phyloP scores from a whole-genome alignment of 2,888 invertebrate genomes.

The Nomada goodeniana region DNA sequence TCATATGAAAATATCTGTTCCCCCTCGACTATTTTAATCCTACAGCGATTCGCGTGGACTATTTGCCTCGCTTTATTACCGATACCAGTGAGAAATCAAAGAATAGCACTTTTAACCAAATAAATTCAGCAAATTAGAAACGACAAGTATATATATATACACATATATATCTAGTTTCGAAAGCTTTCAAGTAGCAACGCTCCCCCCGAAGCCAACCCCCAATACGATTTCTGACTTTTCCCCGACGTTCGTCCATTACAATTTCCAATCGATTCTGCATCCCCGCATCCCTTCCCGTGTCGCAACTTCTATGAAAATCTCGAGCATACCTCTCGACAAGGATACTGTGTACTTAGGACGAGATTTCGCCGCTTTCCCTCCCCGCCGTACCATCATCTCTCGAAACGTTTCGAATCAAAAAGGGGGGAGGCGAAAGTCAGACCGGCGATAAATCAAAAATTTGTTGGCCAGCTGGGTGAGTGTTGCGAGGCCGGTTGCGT shows the following conservation, averaged over 20 bases:
- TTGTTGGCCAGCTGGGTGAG: conserved; percentile 67
- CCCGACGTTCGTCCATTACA: background rate
- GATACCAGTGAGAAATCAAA: too few species aligned
- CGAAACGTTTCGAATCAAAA: conserved; percentile 24
- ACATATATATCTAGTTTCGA: too few species aligned
- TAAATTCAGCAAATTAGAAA: too few species aligned
- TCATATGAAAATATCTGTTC: background rate
- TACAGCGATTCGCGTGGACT: too few species aligned
- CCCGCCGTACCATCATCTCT: background rate
- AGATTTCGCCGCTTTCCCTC: conserved; percentile 4
- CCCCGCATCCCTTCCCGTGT: background rate
- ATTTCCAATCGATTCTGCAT: background rate
- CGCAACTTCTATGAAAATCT: conserved; percentile 1
- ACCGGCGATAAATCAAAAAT: conserved; percentile 71
- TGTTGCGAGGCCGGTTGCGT: conserved; percentile 65
- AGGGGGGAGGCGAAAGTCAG: conserved; percentile 50
- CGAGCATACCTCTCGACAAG: conserved; percentile 23
- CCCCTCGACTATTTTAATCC: too few species aligned
- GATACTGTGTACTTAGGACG: conserved; percentile 67
- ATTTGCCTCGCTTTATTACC: too few species aligned
- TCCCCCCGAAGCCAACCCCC: too few species aligned
- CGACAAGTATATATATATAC: too few species aligned
- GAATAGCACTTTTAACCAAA: too few species aligned
- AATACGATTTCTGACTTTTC: background rate
- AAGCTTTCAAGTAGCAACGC: too few species aligned